Conservation (phyloP, 2,113 vertebrate species). For the Leucosticte australis region DNA sequence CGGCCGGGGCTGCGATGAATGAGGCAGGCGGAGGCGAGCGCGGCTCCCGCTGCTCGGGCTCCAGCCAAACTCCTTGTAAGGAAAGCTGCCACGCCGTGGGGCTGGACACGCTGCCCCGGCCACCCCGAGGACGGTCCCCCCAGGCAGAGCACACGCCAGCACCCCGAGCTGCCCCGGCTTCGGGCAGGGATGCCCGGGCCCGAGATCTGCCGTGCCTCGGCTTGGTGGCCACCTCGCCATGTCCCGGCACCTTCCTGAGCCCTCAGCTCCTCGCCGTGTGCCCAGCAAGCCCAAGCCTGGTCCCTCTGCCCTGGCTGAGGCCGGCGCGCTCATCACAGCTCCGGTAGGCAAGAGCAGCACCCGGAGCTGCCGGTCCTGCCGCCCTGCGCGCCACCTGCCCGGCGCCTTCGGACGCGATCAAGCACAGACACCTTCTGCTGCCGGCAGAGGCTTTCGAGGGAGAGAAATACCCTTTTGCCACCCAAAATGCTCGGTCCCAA, state of each 20-base stretch:
- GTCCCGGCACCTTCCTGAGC: neutral
- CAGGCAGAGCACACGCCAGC: neutral
- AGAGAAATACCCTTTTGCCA: neutral
- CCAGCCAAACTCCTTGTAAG: constrained; percentile 77
- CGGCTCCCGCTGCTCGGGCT: neutral
- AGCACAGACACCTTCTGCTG: neutral
- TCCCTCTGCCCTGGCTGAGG: neutral
- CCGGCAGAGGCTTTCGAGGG: neutral
- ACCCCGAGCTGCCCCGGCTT: neutral
- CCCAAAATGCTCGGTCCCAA: neutral
- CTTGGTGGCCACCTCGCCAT: rapidly evolving
- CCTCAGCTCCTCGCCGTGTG: neutral
- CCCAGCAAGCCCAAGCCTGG: neutral
- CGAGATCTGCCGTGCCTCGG: rapidly evolving
- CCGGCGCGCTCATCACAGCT: neutral
- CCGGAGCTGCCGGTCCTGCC: neutral
- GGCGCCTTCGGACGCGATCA: rapidly evolving
- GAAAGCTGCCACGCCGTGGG: constrained; percentile 50
- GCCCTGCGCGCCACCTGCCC: neutral
- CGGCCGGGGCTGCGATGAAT: constrained; percentile 31
- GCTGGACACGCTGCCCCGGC: constrained; percentile 20
- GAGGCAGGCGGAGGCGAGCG: constrained; percentile 22
- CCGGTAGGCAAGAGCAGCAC: neutral
- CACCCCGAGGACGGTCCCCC: neutral
- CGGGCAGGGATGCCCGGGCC: neutral